A percentile compares a stretch with the other conserved stretches of the same genome.
These are phyloP conservation scores for Habropoda laboriosa DNA, from an alignment of 1,140 invertebrate genomes.

Conservation along the genomic window DNA sequence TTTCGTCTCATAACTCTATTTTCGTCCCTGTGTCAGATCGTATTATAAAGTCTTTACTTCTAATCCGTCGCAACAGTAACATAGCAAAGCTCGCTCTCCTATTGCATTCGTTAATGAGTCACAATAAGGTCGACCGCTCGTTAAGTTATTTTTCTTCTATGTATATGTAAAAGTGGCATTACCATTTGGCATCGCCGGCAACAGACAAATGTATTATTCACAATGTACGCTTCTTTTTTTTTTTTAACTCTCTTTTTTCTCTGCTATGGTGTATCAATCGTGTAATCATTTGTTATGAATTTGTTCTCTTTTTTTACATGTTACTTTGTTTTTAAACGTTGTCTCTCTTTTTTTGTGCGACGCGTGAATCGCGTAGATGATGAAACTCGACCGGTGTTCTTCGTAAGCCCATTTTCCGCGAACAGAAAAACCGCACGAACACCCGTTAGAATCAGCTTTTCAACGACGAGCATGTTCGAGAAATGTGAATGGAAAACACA, in stretches of 20 bases:
- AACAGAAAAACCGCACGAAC: not conserved
- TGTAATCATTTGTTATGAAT: not conserved
- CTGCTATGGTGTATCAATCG: not conserved
- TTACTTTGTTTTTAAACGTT: not conserved
- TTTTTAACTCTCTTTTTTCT: not conserved
- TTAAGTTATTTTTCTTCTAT: constrained; percentile 31
- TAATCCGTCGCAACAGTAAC: constrained; percentile 6
- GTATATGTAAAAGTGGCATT: constrained; percentile 9
- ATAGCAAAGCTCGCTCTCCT: not conserved
- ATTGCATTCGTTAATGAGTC: constrained; percentile 37
- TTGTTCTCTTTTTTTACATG: not conserved
- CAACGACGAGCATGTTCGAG: not conserved
- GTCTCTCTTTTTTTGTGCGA: no score
- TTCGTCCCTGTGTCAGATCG: constrained; percentile 1
- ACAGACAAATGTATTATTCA: constrained; percentile 1
- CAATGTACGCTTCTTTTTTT: not conserved
- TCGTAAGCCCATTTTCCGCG: constrained; percentile 5
- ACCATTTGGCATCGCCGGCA: not conserved
- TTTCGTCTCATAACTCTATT: not conserved
- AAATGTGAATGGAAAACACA: not conserved
- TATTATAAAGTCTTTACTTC: not conserved
- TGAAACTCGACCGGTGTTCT: not conserved
- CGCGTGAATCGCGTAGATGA: constrained; percentile 3
- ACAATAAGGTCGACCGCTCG: constrained; percentile 43
- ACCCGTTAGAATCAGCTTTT: not conserved